Base-by-base conservation (phyloP, 2,888 invertebrate species). In the Caradrina kadenii region DNA sequence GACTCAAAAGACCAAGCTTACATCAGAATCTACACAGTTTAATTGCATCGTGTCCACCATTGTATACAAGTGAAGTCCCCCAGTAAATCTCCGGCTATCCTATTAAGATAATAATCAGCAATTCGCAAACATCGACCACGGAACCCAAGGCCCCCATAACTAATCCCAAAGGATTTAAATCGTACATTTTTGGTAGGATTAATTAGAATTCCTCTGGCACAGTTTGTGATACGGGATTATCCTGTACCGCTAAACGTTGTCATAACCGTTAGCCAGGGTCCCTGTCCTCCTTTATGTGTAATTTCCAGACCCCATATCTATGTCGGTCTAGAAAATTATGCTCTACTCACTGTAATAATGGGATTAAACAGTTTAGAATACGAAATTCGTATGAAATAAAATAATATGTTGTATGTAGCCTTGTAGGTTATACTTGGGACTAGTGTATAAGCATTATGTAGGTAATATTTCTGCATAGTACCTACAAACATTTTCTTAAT, bases 21-120 rank as follows among this genome's bases (percentile, higher is more conserved):
- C 19, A 45, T 5, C 31, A 63, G 60, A 80, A 61, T 63, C 2
- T 22, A 58, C 55, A 49, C 66, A 63, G 39, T 76, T 66, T 76
- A 76, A 78, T 80, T 76, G 73, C 69, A 35, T 60, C 54, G 61
- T 59, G 73, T 73, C 63, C 55, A 63, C 54, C 68, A 66, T 50
- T 54, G 76, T 70, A 55, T 48, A 69, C 80, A 76, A 68, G 76
- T 83, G 74, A 79, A 77, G 73, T 80, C 73, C 80, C 76, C 53
- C 89, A 86, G 87, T 93, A 93, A 93, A 93, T 93, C 93, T 90
- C 83, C 81, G 71, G 86, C 85, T 85, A 87, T 90, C 92, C 94
- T 92, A 94, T 94, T 94, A 92, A 93, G 94, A 94, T 94, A 93
- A 90, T 91, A 89, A 88, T 94, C 94, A 89, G 91, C 89, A 91